Base-by-base conservation (phyloP, 2,888 invertebrate genomes). In the Schrankia costaestrigalis region DNA sequence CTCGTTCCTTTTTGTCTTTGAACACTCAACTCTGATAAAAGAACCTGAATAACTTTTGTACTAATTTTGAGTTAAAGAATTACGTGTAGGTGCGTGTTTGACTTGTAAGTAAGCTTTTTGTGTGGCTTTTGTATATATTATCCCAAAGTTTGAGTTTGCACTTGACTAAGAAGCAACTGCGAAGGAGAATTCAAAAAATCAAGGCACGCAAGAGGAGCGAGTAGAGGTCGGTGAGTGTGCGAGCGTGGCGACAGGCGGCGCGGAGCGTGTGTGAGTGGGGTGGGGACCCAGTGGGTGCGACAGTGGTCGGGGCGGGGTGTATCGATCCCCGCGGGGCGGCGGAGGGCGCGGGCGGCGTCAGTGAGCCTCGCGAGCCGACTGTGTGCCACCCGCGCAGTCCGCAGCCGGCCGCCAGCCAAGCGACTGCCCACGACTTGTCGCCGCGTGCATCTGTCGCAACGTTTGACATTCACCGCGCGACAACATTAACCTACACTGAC, bases 311-410 rank as follows among this genome's bases (percentile, higher is more conserved):
- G 78, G 81, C 71, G 76, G 83, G 84, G 85, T 71, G 85, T 86
- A 86, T 86, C 80, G 86, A 86, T 86, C 83, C 70, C 68, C 52
- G 70, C 66, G 64, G 69, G 80, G 83, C 84, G 69, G 65, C 61
- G 59, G 63, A 54, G 64, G 69, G 60, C 49, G 68, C 67, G 68
- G 67, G 68, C 69, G 65, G 65, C 66, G 63, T 51, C 66, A 52
- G 63, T 62, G 53, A 60, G 68, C 71, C 70, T 67, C 71, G 73
- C 73, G 63, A 55, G 47, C 61, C 61, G 63, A 53, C 68, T 58
- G 59, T 45, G 55, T 48, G 60, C 61, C 63, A 61, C 69, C 72
- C 79, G 82, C 83, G 81, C 83, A 83, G 84, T 85, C 78, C 77
- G 81, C 82, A 78, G 78, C 76, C 74, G 83, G 78, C 80, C 78